Conservation (phyloP, 2,888 invertebrate species). For the Trichopria drosophilae region DNA sequence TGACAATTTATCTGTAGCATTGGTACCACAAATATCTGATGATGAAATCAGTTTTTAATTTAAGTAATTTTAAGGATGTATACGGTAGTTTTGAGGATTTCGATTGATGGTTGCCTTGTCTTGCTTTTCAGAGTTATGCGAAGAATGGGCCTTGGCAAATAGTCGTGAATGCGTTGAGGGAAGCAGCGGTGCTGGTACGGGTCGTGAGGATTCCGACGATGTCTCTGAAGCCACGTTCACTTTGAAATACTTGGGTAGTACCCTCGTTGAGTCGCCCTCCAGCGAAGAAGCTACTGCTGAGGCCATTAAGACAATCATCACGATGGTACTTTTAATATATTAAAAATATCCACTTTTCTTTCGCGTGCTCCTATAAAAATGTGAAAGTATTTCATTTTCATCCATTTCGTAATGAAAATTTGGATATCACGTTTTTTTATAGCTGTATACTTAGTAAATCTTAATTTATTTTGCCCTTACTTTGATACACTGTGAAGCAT, state of each 20-base stretch:
- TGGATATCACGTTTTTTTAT: too few relatives aligned
- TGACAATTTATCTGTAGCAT: too few relatives aligned
- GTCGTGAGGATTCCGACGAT: conserved; percentile 47
- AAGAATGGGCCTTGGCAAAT: conserved; percentile 70
- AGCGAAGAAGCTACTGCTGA: conserved; percentile 77
- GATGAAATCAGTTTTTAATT: too few relatives aligned
- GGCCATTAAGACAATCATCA: conserved; percentile 79
- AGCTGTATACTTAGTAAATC: too few relatives aligned
- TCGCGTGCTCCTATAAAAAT: neutral
- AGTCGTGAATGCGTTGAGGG: conserved; percentile 63
- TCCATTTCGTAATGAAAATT: too few relatives aligned
- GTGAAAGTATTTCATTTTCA: too few relatives aligned
- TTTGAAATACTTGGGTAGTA: conserved; percentile 77
- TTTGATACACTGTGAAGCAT: too few relatives aligned
- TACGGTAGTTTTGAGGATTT: too few relatives aligned
- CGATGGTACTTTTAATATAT: conserved; percentile 55
- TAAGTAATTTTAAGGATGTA: too few relatives aligned
- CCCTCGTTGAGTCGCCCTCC: conserved; percentile 74
- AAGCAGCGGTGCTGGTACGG: conserved; percentile 48
- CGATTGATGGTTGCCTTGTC: too few relatives aligned
- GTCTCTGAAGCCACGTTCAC: conserved; percentile 53
- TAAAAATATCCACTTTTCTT: neutral
- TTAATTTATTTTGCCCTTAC: too few relatives aligned
- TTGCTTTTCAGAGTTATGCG: conserved; percentile 65
- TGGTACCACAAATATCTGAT: too few relatives aligned